Conservation (phyloP, 2,797 vertebrate species). For the Platyrinchus mystaceus region DNA sequence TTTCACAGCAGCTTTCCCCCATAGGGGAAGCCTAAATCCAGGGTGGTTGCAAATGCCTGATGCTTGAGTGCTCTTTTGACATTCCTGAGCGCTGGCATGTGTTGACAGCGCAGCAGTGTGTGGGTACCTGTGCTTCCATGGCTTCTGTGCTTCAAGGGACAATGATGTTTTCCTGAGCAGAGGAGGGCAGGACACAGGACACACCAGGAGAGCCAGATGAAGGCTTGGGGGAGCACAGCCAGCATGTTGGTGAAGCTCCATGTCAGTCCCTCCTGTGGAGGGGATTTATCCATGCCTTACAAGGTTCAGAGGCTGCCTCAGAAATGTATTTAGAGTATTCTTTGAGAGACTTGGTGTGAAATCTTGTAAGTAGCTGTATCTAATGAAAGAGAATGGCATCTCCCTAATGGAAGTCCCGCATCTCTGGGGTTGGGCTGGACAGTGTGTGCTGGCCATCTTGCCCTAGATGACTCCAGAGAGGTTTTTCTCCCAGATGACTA, state of each 20-base stretch:
- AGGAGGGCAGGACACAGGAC: fast-evolving
- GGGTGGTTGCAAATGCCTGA: neutral
- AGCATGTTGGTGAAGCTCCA: fast-evolving
- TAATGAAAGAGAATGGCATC: neutral
- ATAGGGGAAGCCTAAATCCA: neutral
- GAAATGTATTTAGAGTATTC: neutral
- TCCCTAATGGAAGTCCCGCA: neutral
- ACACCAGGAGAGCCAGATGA: neutral
- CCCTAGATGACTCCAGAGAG: neutral
- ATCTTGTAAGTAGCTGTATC: neutral
- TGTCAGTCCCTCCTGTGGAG: neutral
- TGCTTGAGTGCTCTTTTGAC: neutral
- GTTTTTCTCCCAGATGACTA: neutral
- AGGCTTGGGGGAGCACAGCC: neutral
- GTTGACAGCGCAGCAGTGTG: neutral
- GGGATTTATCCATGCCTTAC: neutral
- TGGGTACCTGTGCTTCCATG: neutral
- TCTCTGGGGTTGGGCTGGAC: neutral
- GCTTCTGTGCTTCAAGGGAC: neutral
- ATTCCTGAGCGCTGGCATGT: neutral
- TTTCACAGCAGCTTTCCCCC: neutral
- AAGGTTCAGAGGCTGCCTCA: neutral
- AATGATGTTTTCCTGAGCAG: neutral
- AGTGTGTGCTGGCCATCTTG: neutral
- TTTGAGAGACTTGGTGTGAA: neutral